phyloP scores from a whole-genome alignment of 2,797 vertebrate genomes.

The Sternarchorhynchus goeldii region DNA sequence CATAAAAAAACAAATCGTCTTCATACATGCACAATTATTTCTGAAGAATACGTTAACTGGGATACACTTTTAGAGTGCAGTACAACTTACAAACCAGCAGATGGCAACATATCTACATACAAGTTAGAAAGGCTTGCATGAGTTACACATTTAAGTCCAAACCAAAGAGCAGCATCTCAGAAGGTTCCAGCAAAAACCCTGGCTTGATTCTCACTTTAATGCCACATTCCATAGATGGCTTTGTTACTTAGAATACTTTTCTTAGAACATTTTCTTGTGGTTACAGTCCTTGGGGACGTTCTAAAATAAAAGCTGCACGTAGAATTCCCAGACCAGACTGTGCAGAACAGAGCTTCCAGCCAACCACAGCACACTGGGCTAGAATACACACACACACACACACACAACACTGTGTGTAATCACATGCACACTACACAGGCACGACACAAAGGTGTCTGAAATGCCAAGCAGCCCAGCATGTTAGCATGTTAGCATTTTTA shows the following conservation, averaged over 20 bases:
- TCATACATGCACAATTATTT: no score
- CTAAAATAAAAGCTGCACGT: background rate
- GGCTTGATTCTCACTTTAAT: no score
- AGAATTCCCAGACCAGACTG: background rate
- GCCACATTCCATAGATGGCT: no score
- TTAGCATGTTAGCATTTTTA: no score
- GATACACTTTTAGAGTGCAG: background rate
- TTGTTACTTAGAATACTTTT: no score
- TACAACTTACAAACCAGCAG: constrained; percentile 25
- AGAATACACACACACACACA: background rate
- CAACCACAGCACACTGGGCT: no score
- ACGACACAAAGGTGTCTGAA: no score
- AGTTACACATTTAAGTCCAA: constrained; percentile 10
- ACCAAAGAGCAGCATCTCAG: background rate
- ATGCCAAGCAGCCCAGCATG: no score
- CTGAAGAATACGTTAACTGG: no score
- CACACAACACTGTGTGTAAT: background rate
- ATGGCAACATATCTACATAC: constrained; percentile 19
- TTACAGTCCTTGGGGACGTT: background rate
- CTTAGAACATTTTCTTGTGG: background rate
- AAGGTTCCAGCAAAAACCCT: no score
- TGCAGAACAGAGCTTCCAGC: no score
- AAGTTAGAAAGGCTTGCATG: background rate
- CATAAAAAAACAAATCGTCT: no score
- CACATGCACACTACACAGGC: constrained; percentile 22